phyloP scores from a whole-genome alignment of 2,113 vertebrate species.

The Gulo gulo region DNA sequence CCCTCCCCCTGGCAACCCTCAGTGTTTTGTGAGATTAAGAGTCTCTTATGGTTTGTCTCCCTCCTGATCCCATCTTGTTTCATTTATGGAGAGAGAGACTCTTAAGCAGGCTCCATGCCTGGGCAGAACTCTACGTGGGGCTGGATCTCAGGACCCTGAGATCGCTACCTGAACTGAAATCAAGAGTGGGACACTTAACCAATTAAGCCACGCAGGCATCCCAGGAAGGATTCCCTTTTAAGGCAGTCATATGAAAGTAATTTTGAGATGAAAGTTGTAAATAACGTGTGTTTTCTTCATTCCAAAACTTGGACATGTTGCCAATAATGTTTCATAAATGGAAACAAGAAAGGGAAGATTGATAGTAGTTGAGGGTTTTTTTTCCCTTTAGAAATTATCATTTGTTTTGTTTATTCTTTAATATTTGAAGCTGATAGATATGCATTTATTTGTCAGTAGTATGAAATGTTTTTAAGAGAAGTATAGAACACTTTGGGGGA shows the following conservation, averaged over 20 bases:
- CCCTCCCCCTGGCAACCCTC: too few relatives aligned
- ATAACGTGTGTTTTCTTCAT: constrained; percentile 3
- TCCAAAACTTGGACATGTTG: background rate
- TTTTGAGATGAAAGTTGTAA: constrained; percentile 35
- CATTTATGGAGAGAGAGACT: background rate
- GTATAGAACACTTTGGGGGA: background rate
- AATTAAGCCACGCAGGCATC: background rate
- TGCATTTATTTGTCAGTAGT: background rate
- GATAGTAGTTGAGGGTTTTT: background rate
- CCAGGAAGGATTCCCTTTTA: constrained; percentile 1
- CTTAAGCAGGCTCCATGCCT: background rate
- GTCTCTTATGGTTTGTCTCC: too few relatives aligned
- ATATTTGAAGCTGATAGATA: background rate
- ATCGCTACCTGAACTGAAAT: background rate
- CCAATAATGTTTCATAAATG: background rate
- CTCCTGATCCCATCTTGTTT: too few relatives aligned
- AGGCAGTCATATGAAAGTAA: background rate
- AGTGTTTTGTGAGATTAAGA: too few relatives aligned
- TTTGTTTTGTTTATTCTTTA: background rate
- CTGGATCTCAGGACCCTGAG: background rate
- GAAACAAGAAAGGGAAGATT: background rate
- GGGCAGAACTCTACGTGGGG: background rate
- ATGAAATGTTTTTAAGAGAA: background rate
- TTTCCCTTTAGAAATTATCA: background rate
- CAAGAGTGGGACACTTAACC: background rate